Evolutionary conservation across 2,797 vertebrate genomes (phyloP), one percentile per base, ranked within the genome.

Genomic region (Oophaga sylvatica): DNA sequence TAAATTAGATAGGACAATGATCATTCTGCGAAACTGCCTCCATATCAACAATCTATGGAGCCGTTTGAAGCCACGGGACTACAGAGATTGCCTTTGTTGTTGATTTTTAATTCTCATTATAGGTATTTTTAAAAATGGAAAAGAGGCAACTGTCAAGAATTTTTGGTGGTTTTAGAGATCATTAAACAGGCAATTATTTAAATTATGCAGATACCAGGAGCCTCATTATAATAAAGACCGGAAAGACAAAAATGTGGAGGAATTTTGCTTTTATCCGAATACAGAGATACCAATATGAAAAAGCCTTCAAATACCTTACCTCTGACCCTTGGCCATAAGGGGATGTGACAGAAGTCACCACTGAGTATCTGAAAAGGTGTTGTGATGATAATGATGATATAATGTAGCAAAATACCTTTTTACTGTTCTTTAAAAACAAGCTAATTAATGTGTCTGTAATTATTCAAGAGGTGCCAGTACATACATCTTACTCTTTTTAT

Each of bases 161-260:
- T 48, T 48, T 45, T 11, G 19, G 41, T 71, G 68, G 16, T 15
- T 71, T 71, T 29, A 19, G 68, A 48, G 71, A 77, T 56, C 75
- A 77, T 77, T 77, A 77, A 26, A 56, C 12, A 15, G 45, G n/a
- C 75, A 77, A 77, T 77, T 77, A 77, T 56, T 56, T 56, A 77
- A 75, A 75, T 15, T 22, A 48, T 56, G 16, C 5, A 76, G 45
- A 76, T 22, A 76, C 22, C 48, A 5, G 48, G 48, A 56, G 45
- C 22, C 48, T 76, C 73, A 76, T 76, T 56, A 76, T 56, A 22
- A 12, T 26, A 8, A 41, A 76, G 26, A 10, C 17, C 1, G 19
- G 35, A 31, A 20, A 48, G 41, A 76, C 48, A 56, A 7, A 75
- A 48, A 76, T 75, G 22, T 76, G 48, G 12, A 76, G 22, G 73